phyloP scores from a whole-genome alignment of 2,888 invertebrate genomes.

The Lathronympha strigana region DNA sequence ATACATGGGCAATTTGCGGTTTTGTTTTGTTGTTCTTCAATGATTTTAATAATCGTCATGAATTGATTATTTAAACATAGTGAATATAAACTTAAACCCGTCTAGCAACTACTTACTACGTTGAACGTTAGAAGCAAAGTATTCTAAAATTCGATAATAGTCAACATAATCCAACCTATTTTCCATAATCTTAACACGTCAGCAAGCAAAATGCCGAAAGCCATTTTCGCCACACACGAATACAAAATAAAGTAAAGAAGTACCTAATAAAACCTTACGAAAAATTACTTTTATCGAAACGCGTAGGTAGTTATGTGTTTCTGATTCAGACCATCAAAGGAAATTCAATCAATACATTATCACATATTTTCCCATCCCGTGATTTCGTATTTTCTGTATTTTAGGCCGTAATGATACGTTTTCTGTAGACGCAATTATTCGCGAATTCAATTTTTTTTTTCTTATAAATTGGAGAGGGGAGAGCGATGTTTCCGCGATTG shows the following conservation, averaged over 20 bases:
- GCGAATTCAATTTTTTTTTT: constrained; percentile 52
- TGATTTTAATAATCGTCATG: no score
- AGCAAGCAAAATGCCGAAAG: constrained; percentile 20
- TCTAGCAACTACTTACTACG: no score
- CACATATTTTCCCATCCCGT: constrained; percentile 36
- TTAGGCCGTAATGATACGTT: constrained; percentile 20
- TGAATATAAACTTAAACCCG: no score
- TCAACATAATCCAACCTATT: constrained; percentile 6
- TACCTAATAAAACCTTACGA: constrained; percentile 27
- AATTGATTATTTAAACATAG: no score
- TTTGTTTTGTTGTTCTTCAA: no score
- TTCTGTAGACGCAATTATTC: constrained; percentile 20
- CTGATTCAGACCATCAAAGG: constrained; percentile 31
- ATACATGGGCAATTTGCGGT: no score
- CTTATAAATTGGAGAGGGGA: constrained; percentile 53
- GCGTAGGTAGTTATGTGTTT: constrained; percentile 11
- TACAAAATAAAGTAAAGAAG: constrained; percentile 34
- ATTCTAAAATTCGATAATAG: constrained; percentile 13
- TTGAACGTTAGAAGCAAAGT: no score
- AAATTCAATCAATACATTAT: constrained; percentile 28
- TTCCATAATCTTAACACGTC: constrained; percentile 15
- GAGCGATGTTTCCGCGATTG: constrained; percentile 57
- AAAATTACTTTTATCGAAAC: constrained; percentile 18
- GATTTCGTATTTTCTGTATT: constrained; percentile 30
- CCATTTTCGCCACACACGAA: constrained; percentile 19